Conservation (phyloP, 2,113 vertebrate species). For the Hippopotamus amphibius region DNA sequence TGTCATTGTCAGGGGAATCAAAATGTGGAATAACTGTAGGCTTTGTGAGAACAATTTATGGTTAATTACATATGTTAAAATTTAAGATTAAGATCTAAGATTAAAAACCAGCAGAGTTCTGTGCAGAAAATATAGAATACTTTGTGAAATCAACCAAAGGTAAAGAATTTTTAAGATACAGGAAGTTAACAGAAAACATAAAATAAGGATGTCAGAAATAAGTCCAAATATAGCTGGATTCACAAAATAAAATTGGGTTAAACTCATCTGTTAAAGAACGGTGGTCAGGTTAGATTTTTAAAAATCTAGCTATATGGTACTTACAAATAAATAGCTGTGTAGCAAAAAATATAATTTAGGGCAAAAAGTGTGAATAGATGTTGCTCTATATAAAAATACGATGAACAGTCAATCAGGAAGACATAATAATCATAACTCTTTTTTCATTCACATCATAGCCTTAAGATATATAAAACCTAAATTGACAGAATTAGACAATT, state of each 20-base stretch:
- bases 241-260: neutral
- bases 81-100: slow-evolving; percentile 9
- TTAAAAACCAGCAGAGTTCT: neutral
- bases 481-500: neutral
- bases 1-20: neutral
- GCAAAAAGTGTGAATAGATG: neutral
- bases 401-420: neutral
- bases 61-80: neutral
- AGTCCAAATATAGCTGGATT: neutral
- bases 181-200: neutral
- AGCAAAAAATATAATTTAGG: slow-evolving; percentile 24
- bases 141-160: neutral
- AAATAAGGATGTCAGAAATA: slow-evolving; percentile 9
- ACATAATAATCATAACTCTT: neutral
- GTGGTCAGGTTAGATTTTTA: neutral
- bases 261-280: neutral
- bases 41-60: neutral
- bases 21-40: neutral
- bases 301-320: neutral
- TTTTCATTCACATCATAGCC: neutral
- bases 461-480: neutral
- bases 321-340: neutral
- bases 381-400: neutral
- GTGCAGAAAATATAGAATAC: neutral
- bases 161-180: neutral